Percentiles rank a stretch among this genome's conserved stretches.
These are phyloP conservation scores for Eretmocerus hayati DNA, from an alignment of 2,888 invertebrate species.

Conservation along the genomic window DNA sequence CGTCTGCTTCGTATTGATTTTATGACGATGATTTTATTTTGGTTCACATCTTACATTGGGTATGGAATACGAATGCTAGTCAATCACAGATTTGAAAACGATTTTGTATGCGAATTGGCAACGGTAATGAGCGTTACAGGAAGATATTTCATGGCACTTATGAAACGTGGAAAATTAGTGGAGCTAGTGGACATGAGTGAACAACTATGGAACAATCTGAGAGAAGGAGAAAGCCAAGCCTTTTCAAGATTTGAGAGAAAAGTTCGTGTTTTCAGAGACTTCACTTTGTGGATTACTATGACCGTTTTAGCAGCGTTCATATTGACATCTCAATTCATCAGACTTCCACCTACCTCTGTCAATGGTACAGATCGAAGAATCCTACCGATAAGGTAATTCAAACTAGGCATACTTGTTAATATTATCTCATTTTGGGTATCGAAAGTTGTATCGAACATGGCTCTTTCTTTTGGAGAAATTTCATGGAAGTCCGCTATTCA, in stretches of 20 bases:
- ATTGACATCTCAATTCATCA: neutral
- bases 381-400: slow-evolving; percentile 12
- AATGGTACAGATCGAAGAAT: slow-evolving; percentile 5
- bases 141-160: neutral
- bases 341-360: neutral
- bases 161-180: neutral
- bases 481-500: too few species aligned
- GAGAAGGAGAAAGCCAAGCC: neutral
- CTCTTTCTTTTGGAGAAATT: too few species aligned
- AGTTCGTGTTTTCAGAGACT: neutral
- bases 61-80: slow-evolving; percentile 3
- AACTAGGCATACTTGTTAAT: too few species aligned
- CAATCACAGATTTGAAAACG: neutral
- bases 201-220: slow-evolving; percentile 1
- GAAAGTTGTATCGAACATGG: too few species aligned
- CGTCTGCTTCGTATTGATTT: neutral
- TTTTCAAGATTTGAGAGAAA: slow-evolving; percentile 5
- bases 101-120: slow-evolving; percentile 7
- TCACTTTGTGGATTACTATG: neutral
- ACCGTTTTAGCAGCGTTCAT: neutral
- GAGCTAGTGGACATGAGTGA: slow-evolving; percentile 1
- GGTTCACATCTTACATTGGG: neutral
- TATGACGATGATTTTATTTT: neutral
- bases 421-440: too few species aligned
- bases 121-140: neutral